phyloP scores from a whole-genome alignment of 2,797 vertebrate species.

The Eleutherodactylus coqui region DNA sequence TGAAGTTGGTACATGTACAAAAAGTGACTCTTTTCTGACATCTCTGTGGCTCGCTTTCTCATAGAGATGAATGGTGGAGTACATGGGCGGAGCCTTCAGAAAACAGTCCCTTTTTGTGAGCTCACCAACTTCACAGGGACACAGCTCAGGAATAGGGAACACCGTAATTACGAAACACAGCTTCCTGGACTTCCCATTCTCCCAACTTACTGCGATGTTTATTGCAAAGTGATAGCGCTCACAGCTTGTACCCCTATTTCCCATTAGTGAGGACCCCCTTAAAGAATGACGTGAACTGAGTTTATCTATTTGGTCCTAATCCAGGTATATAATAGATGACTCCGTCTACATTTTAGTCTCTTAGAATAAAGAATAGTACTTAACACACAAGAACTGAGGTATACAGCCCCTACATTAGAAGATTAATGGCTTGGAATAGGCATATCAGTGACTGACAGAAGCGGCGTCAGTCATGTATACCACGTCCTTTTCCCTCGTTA shows the following conservation, averaged over 20 bases:
- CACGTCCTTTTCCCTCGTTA: slow-evolving; percentile 53
- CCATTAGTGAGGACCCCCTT: neutral
- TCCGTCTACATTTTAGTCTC: slow-evolving; percentile 28
- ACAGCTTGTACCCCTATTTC: neutral
- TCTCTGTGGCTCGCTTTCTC: too few relatives aligned
- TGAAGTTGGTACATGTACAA: too few relatives aligned
- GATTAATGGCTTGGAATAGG: slow-evolving; percentile 50
- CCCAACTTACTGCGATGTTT: too few relatives aligned
- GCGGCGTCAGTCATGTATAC: slow-evolving; percentile 48
- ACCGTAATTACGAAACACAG: too few relatives aligned
- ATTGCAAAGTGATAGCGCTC: too few relatives aligned
- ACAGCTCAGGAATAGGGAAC: too few relatives aligned
- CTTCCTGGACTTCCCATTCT: too few relatives aligned
- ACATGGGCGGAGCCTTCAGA: too few relatives aligned
- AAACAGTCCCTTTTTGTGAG: too few relatives aligned
- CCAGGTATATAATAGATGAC: slow-evolving; percentile 14
- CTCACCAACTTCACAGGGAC: too few relatives aligned
- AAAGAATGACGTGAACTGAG: neutral
- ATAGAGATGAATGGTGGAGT: too few relatives aligned
- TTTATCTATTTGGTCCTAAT: neutral
- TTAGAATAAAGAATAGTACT: slow-evolving; percentile 24
- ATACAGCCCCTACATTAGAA: slow-evolving; percentile 32
- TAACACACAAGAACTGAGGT: slow-evolving; percentile 31
- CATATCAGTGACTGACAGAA: slow-evolving; percentile 53
- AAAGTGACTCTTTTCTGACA: too few relatives aligned